Conservation (phyloP, 2,888 invertebrate species). For the Meteorus colon region DNA sequence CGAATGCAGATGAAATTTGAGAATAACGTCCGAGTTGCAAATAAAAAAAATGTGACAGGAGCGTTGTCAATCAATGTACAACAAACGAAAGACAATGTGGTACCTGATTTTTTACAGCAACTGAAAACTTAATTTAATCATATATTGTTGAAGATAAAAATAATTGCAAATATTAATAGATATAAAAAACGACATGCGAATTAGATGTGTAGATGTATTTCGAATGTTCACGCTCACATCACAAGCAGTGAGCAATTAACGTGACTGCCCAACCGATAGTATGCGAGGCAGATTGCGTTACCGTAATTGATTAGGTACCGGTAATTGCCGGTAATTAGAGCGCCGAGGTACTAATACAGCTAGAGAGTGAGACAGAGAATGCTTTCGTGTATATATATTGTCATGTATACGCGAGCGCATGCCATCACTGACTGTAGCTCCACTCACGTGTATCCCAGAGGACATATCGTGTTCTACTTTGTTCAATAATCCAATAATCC, state of each 20-base stretch:
- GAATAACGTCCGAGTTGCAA: too few species aligned
- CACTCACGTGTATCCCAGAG: constrained; percentile 28
- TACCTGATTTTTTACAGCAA: background rate
- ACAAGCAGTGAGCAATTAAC: constrained; percentile 58
- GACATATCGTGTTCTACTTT: constrained; percentile 21
- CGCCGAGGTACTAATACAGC: constrained; percentile 53
- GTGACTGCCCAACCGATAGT: constrained; percentile 57
- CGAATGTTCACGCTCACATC: constrained; percentile 1
- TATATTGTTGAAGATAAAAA: background rate
- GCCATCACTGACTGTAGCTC: constrained; percentile 4
- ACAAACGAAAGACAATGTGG: too few species aligned
- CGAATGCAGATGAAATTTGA: too few species aligned
- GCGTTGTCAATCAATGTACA: too few species aligned
- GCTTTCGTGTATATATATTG: background rate
- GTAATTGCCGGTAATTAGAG: constrained; percentile 69
- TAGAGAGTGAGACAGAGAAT: constrained; percentile 17
- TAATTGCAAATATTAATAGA: background rate
- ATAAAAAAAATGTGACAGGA: too few species aligned
- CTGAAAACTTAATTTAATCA: background rate
- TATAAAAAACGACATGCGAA: background rate
- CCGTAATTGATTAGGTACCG: constrained; percentile 69
- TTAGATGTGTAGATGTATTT: background rate
- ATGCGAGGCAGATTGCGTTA: constrained; percentile 64
- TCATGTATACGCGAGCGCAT: constrained; percentile 6
- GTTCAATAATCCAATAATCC: constrained; percentile 43